Evolutionary conservation across 2,797 vertebrate genomes (phyloP), one percentile per base, ranked within the genome.

Genomic region (Epinephelus malabaricus): DNA sequence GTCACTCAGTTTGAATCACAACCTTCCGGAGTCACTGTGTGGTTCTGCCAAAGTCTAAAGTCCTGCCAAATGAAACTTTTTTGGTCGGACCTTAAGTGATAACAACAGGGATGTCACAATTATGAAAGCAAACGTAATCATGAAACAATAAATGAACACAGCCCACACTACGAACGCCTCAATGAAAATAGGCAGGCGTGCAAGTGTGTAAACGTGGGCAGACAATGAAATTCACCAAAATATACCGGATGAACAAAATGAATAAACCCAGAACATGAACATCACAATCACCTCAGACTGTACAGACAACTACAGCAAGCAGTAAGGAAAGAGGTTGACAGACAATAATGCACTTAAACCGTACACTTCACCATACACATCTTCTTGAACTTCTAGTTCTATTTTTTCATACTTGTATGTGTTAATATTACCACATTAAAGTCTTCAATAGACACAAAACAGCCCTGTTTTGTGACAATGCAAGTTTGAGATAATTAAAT

Each of bases 1-100:
- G 67, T 85, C 45, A 62, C 23, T 13, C 21, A 17, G 34, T 49
- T 79, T 82, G 73, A 72, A 56, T 82, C 65, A 46, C 63, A 81
- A 34, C 64, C n/a, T 63, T 49, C 17, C 18, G 46, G 60, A 71
- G 53, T 79, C 56, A 62, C 50, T 55, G 62, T 18, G 19, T 43
- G 47, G 49, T 58, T 43, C 25, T n/a, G 18, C 6, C 45, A 27
- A 54, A 64, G n/a, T 25, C 23, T 18, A 18, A 13, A 61, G 21
- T 63, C 4, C 25, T 15, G 13, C 60, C 9, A 5, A 63, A 58
- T 58, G 12, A 17, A 30, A 70, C 45, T 17, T 64, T 46, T 34
- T 6, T 14, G 25, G 40, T 53, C 9, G n/a, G 21, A 25, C 3
- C 2, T 40, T 18, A 6, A 7, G 51, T 51, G 23, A 8, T 7